A percentile compares a stretch with the other conserved stretches of the same genome.
phyloP scores from a whole-genome alignment of 2,797 vertebrate species.

The Hephaestus fuliginosus region DNA sequence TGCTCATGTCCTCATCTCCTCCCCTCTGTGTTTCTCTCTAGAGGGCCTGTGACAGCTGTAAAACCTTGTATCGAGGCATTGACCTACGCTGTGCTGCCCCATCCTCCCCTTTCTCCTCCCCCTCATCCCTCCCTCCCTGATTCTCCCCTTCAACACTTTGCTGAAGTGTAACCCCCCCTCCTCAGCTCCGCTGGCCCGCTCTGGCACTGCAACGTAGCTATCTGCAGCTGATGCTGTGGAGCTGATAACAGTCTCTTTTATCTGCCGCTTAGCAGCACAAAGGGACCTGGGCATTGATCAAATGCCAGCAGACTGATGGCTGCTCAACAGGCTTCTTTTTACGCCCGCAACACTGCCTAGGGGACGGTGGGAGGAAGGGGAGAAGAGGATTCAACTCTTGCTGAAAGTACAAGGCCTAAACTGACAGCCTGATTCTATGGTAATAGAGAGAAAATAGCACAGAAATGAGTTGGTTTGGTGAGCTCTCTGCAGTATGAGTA shows the following conservation, averaged over 20 bases:
- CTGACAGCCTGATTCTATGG: conserved; percentile 57
- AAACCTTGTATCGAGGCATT: conserved; percentile 82
- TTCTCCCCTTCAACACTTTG: conserved; percentile 66
- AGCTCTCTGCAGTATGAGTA: conserved; percentile 36
- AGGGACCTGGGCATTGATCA: conserved; percentile 86
- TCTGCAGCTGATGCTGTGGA: conserved; percentile 79
- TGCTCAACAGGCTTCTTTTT: conserved; percentile 83
- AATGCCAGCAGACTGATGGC: conserved; percentile 86
- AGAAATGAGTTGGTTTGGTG: conserved; percentile 28
- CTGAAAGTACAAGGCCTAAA: conserved; percentile 65
- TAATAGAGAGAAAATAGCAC: conserved; percentile 46
- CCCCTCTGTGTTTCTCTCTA: conserved; percentile 51
- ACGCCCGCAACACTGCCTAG: conserved; percentile 67
- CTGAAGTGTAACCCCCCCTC: conserved; percentile 62
- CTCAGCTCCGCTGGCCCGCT: conserved; percentile 52
- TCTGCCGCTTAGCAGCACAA: conserved; percentile 87
- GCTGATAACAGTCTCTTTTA: conserved; percentile 88
- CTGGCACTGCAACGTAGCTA: conserved; percentile 67
- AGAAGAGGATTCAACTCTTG: conserved; percentile 54
- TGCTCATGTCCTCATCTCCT: conserved; percentile 37
- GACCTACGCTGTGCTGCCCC: conserved; percentile 75
- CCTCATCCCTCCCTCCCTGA: conserved; percentile 50
- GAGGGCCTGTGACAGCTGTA: conserved; percentile 82
- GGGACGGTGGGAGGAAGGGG: conserved; percentile 56
- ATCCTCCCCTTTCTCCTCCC: conserved; percentile 39